Conservation (phyloP, 2,797 vertebrate species). For the Ctenopoma kingsleyae region DNA sequence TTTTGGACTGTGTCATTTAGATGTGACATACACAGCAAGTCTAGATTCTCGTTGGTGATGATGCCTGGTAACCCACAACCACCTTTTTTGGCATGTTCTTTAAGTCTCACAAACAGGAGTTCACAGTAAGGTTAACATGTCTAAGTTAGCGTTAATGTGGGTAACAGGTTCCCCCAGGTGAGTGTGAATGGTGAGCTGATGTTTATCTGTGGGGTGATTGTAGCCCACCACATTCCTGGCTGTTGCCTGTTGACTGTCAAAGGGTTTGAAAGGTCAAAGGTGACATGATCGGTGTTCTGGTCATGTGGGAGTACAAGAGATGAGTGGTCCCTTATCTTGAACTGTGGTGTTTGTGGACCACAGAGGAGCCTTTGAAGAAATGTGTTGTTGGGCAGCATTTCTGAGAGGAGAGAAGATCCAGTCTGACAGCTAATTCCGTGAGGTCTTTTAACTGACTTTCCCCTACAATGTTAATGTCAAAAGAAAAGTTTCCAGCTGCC, state of each 20-base stretch:
- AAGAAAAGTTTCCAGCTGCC: neutral
- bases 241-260: neutral
- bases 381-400: too few relatives aligned
- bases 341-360: neutral
- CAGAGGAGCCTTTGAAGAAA: too few relatives aligned
- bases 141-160: too few relatives aligned
- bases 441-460: neutral
- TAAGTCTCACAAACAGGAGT: too few relatives aligned
- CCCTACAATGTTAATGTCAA: neutral
- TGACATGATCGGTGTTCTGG: neutral
- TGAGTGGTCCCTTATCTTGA: neutral
- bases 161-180: neutral
- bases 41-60: too few relatives aligned
- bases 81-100: too few relatives aligned
- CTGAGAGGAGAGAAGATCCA: constrained; percentile 42
- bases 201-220: neutral
- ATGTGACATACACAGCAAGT: too few relatives aligned
- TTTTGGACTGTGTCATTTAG: too few relatives aligned
- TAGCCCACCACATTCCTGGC: neutral
- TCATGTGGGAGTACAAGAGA: too few relatives aligned
- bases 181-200: neutral
- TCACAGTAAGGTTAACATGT: neutral
- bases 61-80: too few relatives aligned
- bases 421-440: neutral
- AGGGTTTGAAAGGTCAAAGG: neutral